Evolutionary conservation across 2,113 vertebrate species (phyloP), one percentile per base, ranked within the genome.

Genomic region (Pollimyrus isidori): DNA sequence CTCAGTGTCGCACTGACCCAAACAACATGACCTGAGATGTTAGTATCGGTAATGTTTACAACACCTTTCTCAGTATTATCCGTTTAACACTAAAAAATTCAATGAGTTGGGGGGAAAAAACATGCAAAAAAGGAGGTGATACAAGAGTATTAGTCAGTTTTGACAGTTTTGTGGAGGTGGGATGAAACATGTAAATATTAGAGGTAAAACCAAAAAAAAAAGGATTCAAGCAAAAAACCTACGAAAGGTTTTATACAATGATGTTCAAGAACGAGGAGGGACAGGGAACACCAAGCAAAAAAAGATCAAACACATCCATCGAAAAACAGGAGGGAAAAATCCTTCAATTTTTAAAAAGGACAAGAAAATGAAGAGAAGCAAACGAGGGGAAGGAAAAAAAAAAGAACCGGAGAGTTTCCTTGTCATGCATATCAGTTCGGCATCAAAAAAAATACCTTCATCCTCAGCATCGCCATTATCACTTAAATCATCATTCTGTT

Each of bases 401-500:
- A 87, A 96, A 96, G 97, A 98, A 96, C 95, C 93, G 95, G 93
- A 96, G 95, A 95, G 13, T 94, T 94, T 95, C 96, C 96, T 98
- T 96, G 94, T 99, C 98, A 99, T 99, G 98, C 98, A 99, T 97
- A 97, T 97, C 96, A 97, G 94, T 97, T 97, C 97, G 96, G 97
- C 95, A 95, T 95, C 95, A 95, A 95, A 96, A 89, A 89, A 87
- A 98, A 99, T 99, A 99, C 98, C 98, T 99, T 99, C 97, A 94
- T 99, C 98, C 95, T 99, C 98, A 95, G 97, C 97, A 97, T 97
- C 97, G 96, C 98, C 98, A 98, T 96, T 99, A 98, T 99, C 98
- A 97, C 97, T 97, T 99, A 99, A 99, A 98, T 98, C 98, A 99
- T 99, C 98, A 97, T 97, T 97, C 97, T 99, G 97, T 99, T 99